Evolutionary conservation across 1,140 invertebrate species (phyloP), one percentile per base, ranked within the genome.

Genomic region (Pentalonia nigronervosa): DNA sequence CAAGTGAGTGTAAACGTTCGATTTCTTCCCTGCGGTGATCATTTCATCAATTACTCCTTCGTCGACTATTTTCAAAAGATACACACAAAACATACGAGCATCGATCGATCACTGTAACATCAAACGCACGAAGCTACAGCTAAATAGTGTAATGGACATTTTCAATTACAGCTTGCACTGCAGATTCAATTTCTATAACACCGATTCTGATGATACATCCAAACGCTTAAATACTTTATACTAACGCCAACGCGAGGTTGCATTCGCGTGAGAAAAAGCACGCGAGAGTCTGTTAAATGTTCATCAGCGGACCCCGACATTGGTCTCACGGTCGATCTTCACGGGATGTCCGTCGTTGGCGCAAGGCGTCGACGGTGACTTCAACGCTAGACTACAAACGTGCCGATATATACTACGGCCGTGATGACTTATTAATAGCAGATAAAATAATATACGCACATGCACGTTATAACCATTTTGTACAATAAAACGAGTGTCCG

Each of bases 381-480:
- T 93, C 81, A 86, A 93, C 91, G 81, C 36, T 93, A 36, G 91
- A 25, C 48, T n/a, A 93, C 91, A 93, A 93, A 93, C 25, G 91
- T 86, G 34, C 91, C 91, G 91, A 84, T 91, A 41, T 41, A 41
- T 41, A 76, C n/a, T 56, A 86, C 91, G 81, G 41, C 48, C 9
- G 7, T 48, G 89, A 90, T 60, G 48, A 30, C 47, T 93, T 93
- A 86, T 93, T 93, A 93, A 93, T 93, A 56, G 3, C 30, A 8
- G 34, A 45, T 84, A 84, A 45, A 11, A 45, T 30, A 45, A 25
- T 84, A 84, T 41, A 41, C 23, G 21, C n/a, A 0, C 17, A 88
- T 48, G n/a, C 7, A 48, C 47, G 45, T 34, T 76, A n/a, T 17
- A 17, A 34, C 60, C 14, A n/a, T 76, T 76, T 34, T 1, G 14